These are phyloP conservation scores for Brachionus sp. DNA, from an alignment of 1,140 invertebrate genomes.

Conservation along the genomic window DNA sequence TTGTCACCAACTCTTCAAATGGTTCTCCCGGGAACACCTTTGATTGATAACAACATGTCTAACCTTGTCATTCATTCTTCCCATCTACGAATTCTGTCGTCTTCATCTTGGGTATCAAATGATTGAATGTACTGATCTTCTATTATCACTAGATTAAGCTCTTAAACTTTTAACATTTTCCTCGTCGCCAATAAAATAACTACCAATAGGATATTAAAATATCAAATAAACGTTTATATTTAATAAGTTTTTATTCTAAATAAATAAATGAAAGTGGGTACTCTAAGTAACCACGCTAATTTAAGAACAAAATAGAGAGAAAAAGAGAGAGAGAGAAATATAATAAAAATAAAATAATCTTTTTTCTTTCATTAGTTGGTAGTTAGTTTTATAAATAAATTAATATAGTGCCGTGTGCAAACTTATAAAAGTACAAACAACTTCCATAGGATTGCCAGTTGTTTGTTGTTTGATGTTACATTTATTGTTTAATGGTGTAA, in stretches of 20 bases:
- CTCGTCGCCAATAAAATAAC: background rate
- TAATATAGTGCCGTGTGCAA: no score
- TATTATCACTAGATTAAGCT: no score
- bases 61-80: background rate
- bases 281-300: no score
- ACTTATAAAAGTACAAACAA: no score
- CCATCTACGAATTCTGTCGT: constrained; percentile 15
- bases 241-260: background rate
- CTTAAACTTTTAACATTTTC: constrained; percentile 2
- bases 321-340: no score
- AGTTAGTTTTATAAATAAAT: no score
- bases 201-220: background rate
- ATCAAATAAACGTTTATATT: background rate
- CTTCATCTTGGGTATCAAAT: constrained; percentile 8
- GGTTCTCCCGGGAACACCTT: background rate
- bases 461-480: no score
- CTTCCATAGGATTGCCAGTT: no score
- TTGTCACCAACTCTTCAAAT: background rate
- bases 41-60: background rate
- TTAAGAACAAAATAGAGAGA: no score
- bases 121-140: background rate
- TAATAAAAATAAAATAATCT: no score
- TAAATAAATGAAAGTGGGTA: background rate
- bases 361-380: no score
- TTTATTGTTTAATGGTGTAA: no score